These are phyloP conservation scores for Allolobophora icterica DNA, from an alignment of 2,888 invertebrate genomes.

Conservation along the genomic window DNA sequence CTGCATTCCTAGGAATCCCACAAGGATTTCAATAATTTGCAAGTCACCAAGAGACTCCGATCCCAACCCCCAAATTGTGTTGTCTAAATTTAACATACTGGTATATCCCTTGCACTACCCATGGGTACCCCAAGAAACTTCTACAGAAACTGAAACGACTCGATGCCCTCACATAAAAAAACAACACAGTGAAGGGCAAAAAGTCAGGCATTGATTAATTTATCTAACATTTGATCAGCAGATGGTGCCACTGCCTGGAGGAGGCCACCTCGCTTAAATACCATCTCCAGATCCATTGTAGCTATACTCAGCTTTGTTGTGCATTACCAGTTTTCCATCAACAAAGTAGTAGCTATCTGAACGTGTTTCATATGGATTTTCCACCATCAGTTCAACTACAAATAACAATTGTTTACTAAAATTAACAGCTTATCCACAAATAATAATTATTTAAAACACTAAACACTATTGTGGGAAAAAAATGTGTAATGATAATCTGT, in stretches of 20 bases:
- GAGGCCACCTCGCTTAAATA: neutral
- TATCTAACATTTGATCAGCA: slow-evolving; percentile 7
- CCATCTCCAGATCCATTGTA: slow-evolving; percentile 69
- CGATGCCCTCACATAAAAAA: neutral
- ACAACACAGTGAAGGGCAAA: neutral
- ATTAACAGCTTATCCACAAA: neutral
- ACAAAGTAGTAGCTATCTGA: slow-evolving; percentile 99
- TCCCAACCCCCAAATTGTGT: neutral
- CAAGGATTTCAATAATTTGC: neutral
- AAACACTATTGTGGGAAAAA: neutral
- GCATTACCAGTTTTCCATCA: slow-evolving; percentile 94
- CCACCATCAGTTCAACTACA: slow-evolving; percentile 90
- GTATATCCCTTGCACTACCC: neutral
- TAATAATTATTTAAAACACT: too few species aligned
- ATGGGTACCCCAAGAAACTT: neutral
- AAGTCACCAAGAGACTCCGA: neutral
- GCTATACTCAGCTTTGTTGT: slow-evolving; percentile 98
- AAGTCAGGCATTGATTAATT: neutral
- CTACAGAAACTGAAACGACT: neutral
- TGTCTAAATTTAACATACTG: neutral
- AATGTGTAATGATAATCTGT: neutral
- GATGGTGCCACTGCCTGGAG: neutral
- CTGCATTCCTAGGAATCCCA: neutral
- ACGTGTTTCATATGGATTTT: slow-evolving; percentile 91
- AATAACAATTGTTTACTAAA: slow-evolving; percentile 32